A percentile compares a stretch with the other conserved stretches of the same genome.
These are phyloP conservation scores for Celastrina argiolus DNA, from an alignment of 2,888 invertebrate species.

Conservation along the genomic window DNA sequence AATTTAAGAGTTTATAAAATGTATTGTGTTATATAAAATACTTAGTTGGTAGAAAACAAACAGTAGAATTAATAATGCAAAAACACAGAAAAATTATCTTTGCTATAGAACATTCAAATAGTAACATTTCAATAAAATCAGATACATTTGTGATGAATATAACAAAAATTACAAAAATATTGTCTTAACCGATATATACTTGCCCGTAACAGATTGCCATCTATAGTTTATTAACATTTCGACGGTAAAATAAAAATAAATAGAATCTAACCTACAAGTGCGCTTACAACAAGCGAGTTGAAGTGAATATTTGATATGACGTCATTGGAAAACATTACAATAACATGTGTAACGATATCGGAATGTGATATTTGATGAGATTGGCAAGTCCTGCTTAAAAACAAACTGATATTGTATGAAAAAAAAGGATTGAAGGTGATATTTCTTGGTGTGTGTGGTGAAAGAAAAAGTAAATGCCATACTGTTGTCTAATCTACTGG, in stretches of 20 bases:
- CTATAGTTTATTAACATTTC: neutral
- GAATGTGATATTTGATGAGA: constrained; percentile 13
- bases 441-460: no score
- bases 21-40: neutral
- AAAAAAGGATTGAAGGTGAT: no score
- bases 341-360: constrained; percentile 7
- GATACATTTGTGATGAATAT: constrained; percentile 20
- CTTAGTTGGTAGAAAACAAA: neutral
- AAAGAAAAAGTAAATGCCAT: no score
- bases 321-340: constrained; percentile 1
- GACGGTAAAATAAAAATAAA: constrained; percentile 17
- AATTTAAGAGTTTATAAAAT: neutral
- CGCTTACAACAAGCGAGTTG: constrained; percentile 14
- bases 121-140: constrained; percentile 16
- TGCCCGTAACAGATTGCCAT: constrained; percentile 13
- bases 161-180: constrained; percentile 19
- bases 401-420: neutral
- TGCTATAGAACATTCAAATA: neutral
- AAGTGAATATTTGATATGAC: constrained; percentile 15
- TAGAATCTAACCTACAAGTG: constrained; percentile 21
- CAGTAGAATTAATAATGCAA: neutral
- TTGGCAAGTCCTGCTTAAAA: neutral
- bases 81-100: neutral
- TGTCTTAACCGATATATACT: neutral
- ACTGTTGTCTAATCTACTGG: no score